These are phyloP conservation scores for Odontesthes bonariensis DNA, from an alignment of 2,113 vertebrate genomes.

Conservation along the genomic window DNA sequence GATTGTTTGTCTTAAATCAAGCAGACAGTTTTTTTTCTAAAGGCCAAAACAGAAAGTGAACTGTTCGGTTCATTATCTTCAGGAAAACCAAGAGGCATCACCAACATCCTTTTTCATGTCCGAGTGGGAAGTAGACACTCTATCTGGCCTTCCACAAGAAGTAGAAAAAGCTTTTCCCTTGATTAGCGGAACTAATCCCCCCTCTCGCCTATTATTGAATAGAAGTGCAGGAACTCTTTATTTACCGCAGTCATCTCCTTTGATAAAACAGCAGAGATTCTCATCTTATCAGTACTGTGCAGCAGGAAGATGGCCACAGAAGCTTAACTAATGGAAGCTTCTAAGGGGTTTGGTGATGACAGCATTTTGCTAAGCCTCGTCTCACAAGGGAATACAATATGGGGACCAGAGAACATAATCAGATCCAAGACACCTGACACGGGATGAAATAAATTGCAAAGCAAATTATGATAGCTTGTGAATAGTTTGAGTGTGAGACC, in stretches of 20 bases:
- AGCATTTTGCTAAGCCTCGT: conserved; percentile 29
- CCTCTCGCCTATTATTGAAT: conserved; percentile 48
- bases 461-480: background rate
- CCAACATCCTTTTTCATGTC: conserved; percentile 25
- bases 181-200: conserved; percentile 60
- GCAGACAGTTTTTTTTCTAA: background rate
- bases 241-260: conserved; percentile 64
- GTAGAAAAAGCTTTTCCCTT: conserved; percentile 39
- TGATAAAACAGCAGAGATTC: conserved; percentile 51
- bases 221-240: conserved; percentile 71
- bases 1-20: background rate
- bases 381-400: conserved; percentile 31
- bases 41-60: conserved; percentile 33
- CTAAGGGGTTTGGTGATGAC: conserved; percentile 68
- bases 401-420: conserved; percentile 22
- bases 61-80: conserved; percentile 30
- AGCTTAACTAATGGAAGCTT: conserved; percentile 65
- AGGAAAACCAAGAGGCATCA: conserved; percentile 31
- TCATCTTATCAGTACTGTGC: conserved; percentile 73
- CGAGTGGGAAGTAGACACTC: conserved; percentile 27
- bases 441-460: conserved; percentile 28
- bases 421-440: conserved; percentile 32
- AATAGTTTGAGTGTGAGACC: conserved; percentile 14
- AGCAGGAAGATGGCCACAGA: conserved; percentile 63
- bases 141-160: conserved; percentile 51